Evolutionary conservation across 2,888 invertebrate genomes (phyloP), one percentile per base, ranked within the genome.

Genomic region (Agrotis exclamationis): DNA sequence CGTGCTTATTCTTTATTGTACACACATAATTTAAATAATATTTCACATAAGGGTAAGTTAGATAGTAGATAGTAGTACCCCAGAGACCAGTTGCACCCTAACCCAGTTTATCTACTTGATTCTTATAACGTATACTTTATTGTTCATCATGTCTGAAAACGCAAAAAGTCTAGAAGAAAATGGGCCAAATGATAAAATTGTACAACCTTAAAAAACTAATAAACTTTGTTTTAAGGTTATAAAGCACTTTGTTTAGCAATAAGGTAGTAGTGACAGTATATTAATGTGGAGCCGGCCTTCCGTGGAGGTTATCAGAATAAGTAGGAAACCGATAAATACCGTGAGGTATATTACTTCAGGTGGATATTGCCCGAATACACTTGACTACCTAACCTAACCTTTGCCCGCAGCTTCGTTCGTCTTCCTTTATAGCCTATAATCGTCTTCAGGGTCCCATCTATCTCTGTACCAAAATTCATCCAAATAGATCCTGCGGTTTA

Each of bases 321-420:
- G 59, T 74, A 82, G 82, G 82, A 80, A 82, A 78, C 68, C 45
- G 20, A 70, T 48, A 56, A 50, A 68, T 57, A 51, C 11, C 24
- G 53, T 44, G 16, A 47, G 20, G 14, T 63, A 50, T 53, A 59
- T 56, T 18, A 39, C 33, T 24, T 11, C 18, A 5, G 20, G 50
- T 50, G 45, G 24, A 6, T 65, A 62, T 48, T 58, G 28, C 59
- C 16, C n/a, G 16, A 63, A 69, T 56, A 20, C 47, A 20, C 16
- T 7, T 58, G 44, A 53, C 9, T n/a, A n/a, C n/a, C n/a, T n/a
- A n/a, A n/a, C n/a, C n/a, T 39, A 33, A 33, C 33, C 7, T 33
- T 33, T 33, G 33, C 33, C 7, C 5, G 6, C 33, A 7, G 7
- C 33, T 33, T 6, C 33, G 33, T 1, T 33, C 33, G 7, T 33